A percentile compares a stretch with the other conserved stretches of the same genome.
Evolutionary conservation across 30 jellyfish, hydroid and myxozoan species (phyloP).

Genomic region (Aurelia aurita): DNA sequence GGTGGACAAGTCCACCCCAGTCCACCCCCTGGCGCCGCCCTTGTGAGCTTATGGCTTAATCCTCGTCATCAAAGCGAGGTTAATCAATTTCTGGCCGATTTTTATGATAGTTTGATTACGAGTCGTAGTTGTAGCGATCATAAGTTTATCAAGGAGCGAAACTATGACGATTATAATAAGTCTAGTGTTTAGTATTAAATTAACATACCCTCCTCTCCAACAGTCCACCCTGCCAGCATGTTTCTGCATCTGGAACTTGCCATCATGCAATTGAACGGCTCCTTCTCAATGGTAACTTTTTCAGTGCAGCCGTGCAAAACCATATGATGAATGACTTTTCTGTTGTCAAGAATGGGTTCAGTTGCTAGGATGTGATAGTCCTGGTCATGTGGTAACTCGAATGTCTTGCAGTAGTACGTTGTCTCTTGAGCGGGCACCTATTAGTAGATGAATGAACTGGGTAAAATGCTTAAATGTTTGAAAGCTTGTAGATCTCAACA

Average conservation of each 20-base stretch:
- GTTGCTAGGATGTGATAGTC: constrained; percentile 69
- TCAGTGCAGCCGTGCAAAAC: constrained; percentile 53
- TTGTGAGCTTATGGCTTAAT: too few species aligned
- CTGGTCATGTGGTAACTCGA: constrained; percentile 65
- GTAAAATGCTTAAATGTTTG: background rate
- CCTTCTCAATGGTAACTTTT: constrained; percentile 18
- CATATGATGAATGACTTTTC: constrained; percentile 75
- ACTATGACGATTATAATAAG: too few species aligned
- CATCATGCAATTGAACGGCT: constrained; percentile 62
- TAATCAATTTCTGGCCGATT: too few species aligned
- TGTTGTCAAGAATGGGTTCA: constrained; percentile 67
- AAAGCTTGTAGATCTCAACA: too few species aligned
- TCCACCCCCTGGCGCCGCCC: too few species aligned
- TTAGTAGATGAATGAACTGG: background rate
- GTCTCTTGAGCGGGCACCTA: constrained; percentile 66
- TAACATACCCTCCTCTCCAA: constrained; percentile 63
- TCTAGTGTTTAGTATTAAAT: too few species aligned
- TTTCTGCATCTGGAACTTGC: constrained; percentile 56
- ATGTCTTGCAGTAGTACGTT: constrained; percentile 59
- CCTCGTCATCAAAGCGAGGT: too few species aligned
- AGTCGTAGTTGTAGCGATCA: too few species aligned
- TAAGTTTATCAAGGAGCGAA: too few species aligned
- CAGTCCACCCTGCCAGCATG: constrained; percentile 61
- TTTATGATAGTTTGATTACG: too few species aligned
- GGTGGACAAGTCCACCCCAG: too few species aligned